Base-by-base conservation (phyloP, 2,797 vertebrate genomes). In the Phaenicophaeus curvirostris region DNA sequence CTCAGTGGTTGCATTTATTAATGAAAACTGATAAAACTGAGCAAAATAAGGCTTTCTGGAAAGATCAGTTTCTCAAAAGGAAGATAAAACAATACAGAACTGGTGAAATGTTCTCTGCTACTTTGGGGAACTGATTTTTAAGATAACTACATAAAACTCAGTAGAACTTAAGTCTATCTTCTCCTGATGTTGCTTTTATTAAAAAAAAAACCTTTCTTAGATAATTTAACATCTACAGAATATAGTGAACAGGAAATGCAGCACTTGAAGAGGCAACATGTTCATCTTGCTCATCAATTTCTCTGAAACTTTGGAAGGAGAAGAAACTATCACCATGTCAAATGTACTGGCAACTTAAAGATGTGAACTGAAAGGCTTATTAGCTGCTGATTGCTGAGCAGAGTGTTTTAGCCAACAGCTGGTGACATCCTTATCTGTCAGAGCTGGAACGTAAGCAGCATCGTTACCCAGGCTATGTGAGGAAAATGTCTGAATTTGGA, bases 291-390 rank as follows among this genome's bases (percentile, higher is more conserved):
- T 84, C 15, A n/a, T 76, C 61, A 74, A 15, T 87, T 86, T 87
- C 27, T 48, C 39, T 84, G 50, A 66, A 87, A 62, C 33, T 89
- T 78, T 78, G 44, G 21, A 53, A 50, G 33, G 68, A 89, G 33
- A 83, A 46, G 77, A 62, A 87, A 42, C 30, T 74, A 44, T 50
- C 20, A 20, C 39, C 13, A 31, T 73, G 41, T 87, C 85, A 95
- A 51, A 80, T 35, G 7, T 80, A 59, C 31, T 87, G 66, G 75
- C 74, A 94, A 50, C 51, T 84, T 58, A 89, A 89, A 90, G 55
- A 59, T 93, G 33, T 69, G 80, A 95, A 72, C 79, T 82, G 89
- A 93, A 94, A 91, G 57, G 57, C 51, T 90, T 28, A 33, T 58
- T 90, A 76, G 58, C 61, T 76, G 50, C 83, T 85, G 61, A 76